Evolutionary conservation across 2,888 invertebrate genomes (phyloP).

Genomic region (Halictus ligatus): DNA sequence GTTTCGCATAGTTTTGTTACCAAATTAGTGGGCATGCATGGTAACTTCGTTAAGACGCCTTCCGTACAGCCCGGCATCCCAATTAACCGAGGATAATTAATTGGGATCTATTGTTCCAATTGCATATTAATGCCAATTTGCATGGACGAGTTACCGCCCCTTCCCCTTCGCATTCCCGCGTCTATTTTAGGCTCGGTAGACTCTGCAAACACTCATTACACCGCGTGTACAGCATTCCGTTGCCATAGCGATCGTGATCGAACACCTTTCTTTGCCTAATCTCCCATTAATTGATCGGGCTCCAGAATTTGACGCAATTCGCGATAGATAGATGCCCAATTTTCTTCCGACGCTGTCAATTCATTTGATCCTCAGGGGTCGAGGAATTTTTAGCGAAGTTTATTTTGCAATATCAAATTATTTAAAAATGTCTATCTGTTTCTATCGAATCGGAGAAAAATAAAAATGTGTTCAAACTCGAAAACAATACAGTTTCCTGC

Average conservation of each 20-base stretch:
- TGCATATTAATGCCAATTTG: slow-evolving; percentile 67
- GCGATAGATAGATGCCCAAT: neutral
- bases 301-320: neutral
- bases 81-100: slow-evolving; percentile 65
- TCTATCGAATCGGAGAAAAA: too few species aligned
- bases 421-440: too few species aligned
- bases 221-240: neutral
- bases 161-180: slow-evolving; percentile 4
- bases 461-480: too few species aligned
- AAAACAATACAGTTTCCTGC: neutral
- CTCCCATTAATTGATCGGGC: too few species aligned
- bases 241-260: neutral
- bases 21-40: slow-evolving; percentile 40
- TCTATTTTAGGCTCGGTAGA: slow-evolving; percentile 32
- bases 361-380: too few species aligned
- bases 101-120: slow-evolving; percentile 66
- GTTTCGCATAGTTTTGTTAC: slow-evolving; percentile 43
- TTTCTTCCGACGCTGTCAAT: too few species aligned
- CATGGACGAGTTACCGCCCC: slow-evolving; percentile 58
- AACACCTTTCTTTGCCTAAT: neutral
- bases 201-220: slow-evolving; percentile 10
- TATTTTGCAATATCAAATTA: too few species aligned
- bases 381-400: too few species aligned
- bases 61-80: slow-evolving; percentile 33
- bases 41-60: slow-evolving; percentile 56